These are phyloP conservation scores for Styela clava DNA, from an alignment of 23 tunicate species.

Conservation along the genomic window DNA sequence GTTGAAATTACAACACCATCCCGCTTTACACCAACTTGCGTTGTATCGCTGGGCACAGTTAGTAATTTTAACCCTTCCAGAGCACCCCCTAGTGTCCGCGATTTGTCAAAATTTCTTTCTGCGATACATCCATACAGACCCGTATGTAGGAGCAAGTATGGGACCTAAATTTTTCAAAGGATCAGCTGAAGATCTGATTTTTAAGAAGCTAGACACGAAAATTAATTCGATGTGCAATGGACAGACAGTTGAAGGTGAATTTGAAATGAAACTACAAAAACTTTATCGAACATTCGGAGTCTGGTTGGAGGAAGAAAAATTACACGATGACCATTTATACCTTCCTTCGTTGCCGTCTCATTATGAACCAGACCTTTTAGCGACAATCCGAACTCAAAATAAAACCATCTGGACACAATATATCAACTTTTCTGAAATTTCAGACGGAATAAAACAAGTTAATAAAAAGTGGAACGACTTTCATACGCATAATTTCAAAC, in stretches of 20 bases:
- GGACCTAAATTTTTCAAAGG: conserved; percentile 12
- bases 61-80: conserved; percentile 41
- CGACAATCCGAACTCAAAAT: conserved; percentile 43
- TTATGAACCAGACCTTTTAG: conserved; percentile 60
- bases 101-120: conserved; percentile 78
- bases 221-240: background rate
- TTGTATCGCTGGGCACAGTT: conserved; percentile 82
- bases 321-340: conserved; percentile 74
- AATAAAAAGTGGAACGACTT: conserved; percentile 12
- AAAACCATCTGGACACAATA: conserved; percentile 4
- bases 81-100: conserved; percentile 51
- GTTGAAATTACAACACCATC: conserved; percentile 45
- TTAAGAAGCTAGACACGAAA: conserved; percentile 7
- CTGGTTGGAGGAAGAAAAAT: conserved; percentile 77
- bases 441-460: conserved; percentile 1
- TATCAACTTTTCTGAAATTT: conserved; percentile 8
- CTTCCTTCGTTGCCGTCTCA: conserved; percentile 83
- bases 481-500: conserved; percentile 7
- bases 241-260: background rate
- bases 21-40: conserved; percentile 26
- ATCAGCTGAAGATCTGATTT: background rate
- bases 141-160: background rate
- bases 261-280: background rate
- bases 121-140: conserved; percentile 32
- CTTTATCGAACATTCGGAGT: conserved; percentile 57